Evolutionary conservation across 2,888 invertebrate genomes (phyloP), one percentile per base, ranked within the genome.

Genomic region (Coenonympha glycerion): DNA sequence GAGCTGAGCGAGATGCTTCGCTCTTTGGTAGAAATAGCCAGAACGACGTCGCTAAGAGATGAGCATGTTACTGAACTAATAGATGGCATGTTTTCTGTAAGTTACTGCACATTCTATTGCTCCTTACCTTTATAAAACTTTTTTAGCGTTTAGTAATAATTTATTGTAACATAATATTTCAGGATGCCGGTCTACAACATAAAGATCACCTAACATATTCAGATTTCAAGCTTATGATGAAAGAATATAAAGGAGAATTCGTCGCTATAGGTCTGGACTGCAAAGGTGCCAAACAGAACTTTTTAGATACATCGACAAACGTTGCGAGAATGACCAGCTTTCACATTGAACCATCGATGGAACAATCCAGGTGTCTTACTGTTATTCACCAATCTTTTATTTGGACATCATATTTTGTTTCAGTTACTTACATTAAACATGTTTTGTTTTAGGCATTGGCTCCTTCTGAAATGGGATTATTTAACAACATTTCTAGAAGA

Each of bases 211-310:
- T 97, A 6, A 96, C 95, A 0, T 97, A 97, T 72, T 92, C 92
- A 48, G 97, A 97, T 70, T 97, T 97, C 66, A 97, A 97, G 71
- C 81, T 95, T 8, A 96, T 97, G 96, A 97, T 97, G 97, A 95
- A 95, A 68, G 97, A 97, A 73, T 97, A 97, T 78, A 96, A 96
- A 74, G 96, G 96, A 1, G 97, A 97, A 69, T 96, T 97, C 69
- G 96, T 97, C 0, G 97, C 97, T 0, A 97, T 97, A 49, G 97
- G 97, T 1, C 83, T 97, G 55, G 97, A 97, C 68, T 97, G 96
- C 72, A 97, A 97, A 79, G 97, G 97, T 2, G 97, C 96, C 0
- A 97, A 97, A 66, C 97, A 97, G 70, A 97, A 97, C 77, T 97
- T 97, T 76, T 87, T 97, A 61, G 97, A 97, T 67, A 97, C 96